Evolutionary conservation across 2,888 invertebrate species (phyloP).

Genomic region (Melinaea menophilus): DNA sequence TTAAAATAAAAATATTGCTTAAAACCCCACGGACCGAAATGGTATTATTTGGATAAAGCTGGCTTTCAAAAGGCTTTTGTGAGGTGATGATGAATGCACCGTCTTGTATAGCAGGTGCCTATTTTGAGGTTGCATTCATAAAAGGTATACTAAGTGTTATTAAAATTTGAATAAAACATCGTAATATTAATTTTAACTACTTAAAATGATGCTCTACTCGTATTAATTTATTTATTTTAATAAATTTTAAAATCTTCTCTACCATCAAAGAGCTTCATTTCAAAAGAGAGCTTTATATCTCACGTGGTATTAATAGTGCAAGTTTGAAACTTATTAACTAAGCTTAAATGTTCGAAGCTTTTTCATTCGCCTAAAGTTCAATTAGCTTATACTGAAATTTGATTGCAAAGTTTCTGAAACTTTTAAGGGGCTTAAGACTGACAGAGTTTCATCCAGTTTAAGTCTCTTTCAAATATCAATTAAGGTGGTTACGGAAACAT

Average conservation of each 20-base stretch:
- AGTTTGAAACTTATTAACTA: slow-evolving; percentile 34
- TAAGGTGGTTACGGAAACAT: slow-evolving; percentile 9
- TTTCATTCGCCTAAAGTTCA: slow-evolving; percentile 56
- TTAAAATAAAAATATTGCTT: slow-evolving; percentile 12
- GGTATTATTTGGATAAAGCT: slow-evolving; percentile 10
- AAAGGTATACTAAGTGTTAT: slow-evolving; percentile 6
- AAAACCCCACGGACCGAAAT: slow-evolving; percentile 9
- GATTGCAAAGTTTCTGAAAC: slow-evolving; percentile 61
- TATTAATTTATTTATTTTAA: background rate
- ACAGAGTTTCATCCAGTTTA: slow-evolving; percentile 34
- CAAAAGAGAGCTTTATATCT: background rate
- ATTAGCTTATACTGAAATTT: slow-evolving; percentile 67
- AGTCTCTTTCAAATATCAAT: slow-evolving; percentile 25
- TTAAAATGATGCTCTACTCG: background rate
- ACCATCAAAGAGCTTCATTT: background rate
- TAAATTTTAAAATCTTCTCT: background rate
- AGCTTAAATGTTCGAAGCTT: slow-evolving; percentile 46
- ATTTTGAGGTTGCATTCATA: slow-evolving; percentile 4
- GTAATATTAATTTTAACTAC: background rate
- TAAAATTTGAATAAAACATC: slow-evolving; percentile 4
- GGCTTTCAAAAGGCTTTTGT: slow-evolving; percentile 6
- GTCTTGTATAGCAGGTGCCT: background rate
- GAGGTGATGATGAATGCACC: slow-evolving; percentile 6
- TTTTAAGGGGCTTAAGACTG: slow-evolving; percentile 58
- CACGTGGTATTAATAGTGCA: slow-evolving; percentile 5